phyloP scores from a whole-genome alignment of 2,888 invertebrate species.

The Hyppa rectilinea region DNA sequence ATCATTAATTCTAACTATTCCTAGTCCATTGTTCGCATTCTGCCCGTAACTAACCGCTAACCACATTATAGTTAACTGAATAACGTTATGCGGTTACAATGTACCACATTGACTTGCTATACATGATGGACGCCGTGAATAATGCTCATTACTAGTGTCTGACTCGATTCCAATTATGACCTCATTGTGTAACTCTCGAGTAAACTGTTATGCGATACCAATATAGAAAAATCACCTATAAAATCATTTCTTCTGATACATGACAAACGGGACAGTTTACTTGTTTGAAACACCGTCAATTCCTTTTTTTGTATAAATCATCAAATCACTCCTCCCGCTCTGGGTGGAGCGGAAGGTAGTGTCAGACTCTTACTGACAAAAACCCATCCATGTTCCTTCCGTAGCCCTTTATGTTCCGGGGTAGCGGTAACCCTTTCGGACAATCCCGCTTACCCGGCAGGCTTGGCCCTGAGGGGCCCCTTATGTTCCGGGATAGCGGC shows the following conservation, averaged over 20 bases:
- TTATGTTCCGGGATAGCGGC: no score
- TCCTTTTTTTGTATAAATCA: no score
- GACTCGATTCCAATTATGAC: not conserved
- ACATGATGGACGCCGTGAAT: not conserved
- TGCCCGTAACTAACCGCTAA: constrained; percentile 6
- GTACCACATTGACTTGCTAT: not conserved
- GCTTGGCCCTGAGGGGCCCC: no score
- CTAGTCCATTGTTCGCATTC: constrained; percentile 11
- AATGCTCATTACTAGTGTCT: not conserved
- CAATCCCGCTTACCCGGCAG: no score
- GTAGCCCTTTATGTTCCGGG: no score
- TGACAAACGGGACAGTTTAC: not conserved
- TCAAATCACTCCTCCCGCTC: no score
- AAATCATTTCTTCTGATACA: no score
- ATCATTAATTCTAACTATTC: not conserved
- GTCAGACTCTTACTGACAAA: no score
- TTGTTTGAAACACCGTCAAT: not conserved
- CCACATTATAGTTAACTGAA: constrained; percentile 1
- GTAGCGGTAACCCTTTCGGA: no score
- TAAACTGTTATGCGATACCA: not conserved
- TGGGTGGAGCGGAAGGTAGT: no score
- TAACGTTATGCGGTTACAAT: constrained; percentile 19
- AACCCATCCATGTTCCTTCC: no score
- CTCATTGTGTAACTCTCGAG: not conserved
- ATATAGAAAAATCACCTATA: no score